phyloP scores from a whole-genome alignment of 2,888 invertebrate species.

The Eupelmus urozonus region DNA sequence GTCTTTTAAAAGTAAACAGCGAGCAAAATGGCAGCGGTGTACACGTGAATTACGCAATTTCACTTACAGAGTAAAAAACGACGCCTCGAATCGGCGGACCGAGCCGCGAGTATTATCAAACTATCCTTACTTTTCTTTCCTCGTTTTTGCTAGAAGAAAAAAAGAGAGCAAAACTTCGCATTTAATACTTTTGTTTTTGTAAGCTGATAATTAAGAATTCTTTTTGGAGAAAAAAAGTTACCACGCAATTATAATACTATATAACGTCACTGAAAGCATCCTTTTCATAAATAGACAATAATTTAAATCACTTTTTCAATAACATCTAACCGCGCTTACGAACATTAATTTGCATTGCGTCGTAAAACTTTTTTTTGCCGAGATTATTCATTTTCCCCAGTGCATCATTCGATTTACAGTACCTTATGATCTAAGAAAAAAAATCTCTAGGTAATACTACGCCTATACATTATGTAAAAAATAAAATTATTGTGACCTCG shows the following conservation, averaged over 20 bases:
- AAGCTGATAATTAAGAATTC: not conserved
- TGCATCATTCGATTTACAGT: slow-evolving; percentile 23
- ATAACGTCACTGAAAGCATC: not conserved
- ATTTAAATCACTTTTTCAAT: slow-evolving; percentile 30
- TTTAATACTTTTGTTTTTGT: not conserved
- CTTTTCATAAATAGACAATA: slow-evolving; percentile 42
- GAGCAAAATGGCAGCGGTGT: slow-evolving; percentile 25
- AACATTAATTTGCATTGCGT: slow-evolving; percentile 5
- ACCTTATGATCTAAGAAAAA: slow-evolving; percentile 17
- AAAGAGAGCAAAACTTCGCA: not conserved
- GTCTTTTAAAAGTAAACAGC: not conserved
- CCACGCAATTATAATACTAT: slow-evolving; percentile 11
- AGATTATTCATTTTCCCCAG: not conserved
- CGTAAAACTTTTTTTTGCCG: not conserved
- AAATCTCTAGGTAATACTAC: slow-evolving; percentile 19
- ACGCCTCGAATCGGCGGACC: slow-evolving; percentile 6
- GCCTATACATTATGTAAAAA: slow-evolving; percentile 20
- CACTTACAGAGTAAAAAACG: slow-evolving; percentile 8
- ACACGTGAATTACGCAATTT: slow-evolving; percentile 8
- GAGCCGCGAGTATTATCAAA: not conserved
- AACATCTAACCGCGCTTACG: slow-evolving; percentile 1
- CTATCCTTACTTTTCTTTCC: not conserved
- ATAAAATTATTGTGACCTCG: slow-evolving; percentile 17
- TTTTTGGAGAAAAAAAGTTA: not conserved
- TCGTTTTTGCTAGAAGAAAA: not conserved